Conservation (phyloP, 2,797 vertebrate species). For the Dromococcyx pavoninus region DNA sequence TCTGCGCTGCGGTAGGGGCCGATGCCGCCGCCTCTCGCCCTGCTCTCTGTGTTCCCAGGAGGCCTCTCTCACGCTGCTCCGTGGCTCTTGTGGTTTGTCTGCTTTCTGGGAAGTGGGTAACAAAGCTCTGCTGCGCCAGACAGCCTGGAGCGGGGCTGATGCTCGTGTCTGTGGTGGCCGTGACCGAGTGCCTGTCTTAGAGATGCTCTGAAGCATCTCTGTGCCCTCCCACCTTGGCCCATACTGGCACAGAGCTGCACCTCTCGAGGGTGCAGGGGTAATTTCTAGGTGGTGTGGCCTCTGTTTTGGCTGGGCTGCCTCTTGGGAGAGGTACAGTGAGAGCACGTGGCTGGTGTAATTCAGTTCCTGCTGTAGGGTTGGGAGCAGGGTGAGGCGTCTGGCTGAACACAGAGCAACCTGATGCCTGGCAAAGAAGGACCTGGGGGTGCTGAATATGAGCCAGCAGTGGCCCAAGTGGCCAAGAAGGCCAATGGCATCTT, state of each 20-base stretch:
- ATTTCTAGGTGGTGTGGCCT: not conserved
- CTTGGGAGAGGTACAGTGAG: not conserved
- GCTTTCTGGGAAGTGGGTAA: not conserved
- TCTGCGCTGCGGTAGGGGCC: not conserved
- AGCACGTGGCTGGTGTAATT: not conserved
- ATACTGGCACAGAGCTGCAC: not conserved
- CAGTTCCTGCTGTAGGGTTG: rapidly evolving
- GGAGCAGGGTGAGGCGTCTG: not conserved
- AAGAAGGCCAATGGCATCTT: too few relatives aligned
- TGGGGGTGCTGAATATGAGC: too few relatives aligned
- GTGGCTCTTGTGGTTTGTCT: not conserved
- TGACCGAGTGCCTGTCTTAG: rapidly evolving
- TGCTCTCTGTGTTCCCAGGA: not conserved
- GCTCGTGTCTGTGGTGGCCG: not conserved
- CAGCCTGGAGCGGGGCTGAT: not conserved
- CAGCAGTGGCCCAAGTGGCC: too few relatives aligned
- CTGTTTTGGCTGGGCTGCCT: too few relatives aligned
- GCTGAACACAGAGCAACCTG: not conserved
- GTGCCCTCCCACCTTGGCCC: rapidly evolving
- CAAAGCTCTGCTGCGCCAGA: not conserved
- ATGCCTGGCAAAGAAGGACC: too few relatives aligned
- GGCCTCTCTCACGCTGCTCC: not conserved
- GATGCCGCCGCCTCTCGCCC: not conserved
- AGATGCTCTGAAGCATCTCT: not conserved
- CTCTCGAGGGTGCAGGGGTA: rapidly evolving